Evolutionary conservation across 2,797 vertebrate species (phyloP).

Genomic region (Monodelphis domestica): DNA sequence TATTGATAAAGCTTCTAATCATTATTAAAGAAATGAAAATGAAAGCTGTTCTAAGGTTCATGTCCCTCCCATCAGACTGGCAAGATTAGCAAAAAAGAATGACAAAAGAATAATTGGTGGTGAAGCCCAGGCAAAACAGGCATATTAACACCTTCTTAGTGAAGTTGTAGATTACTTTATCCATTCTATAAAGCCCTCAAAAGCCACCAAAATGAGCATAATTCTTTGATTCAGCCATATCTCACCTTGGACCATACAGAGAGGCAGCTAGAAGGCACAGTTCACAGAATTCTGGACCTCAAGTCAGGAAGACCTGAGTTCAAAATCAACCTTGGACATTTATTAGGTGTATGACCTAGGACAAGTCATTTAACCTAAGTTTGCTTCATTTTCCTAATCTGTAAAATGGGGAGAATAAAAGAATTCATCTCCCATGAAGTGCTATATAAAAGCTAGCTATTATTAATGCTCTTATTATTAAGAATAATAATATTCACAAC

Average conservation of each 20-base stretch:
- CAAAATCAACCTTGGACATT: not conserved
- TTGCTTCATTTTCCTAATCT: not conserved
- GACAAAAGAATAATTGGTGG: too few species aligned
- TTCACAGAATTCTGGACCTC: not conserved
- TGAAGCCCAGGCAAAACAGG: too few species aligned
- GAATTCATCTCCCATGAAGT: not conserved
- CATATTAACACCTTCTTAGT: not conserved
- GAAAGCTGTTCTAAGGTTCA: too few species aligned
- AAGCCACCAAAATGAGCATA: not conserved
- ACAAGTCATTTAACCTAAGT: not conserved
- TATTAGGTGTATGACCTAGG: not conserved
- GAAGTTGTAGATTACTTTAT: not conserved
- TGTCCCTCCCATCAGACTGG: too few species aligned
- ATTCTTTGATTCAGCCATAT: not conserved
- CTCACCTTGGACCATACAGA: too few species aligned
- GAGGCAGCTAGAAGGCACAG: too few species aligned
- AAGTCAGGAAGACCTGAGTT: not conserved
- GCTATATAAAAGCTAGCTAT: not conserved
- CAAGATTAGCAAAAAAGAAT: too few species aligned
- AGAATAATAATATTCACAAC: not conserved
- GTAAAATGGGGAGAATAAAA: not conserved
- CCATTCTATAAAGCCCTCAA: too few species aligned
- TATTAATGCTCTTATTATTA: not conserved
- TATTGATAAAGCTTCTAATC: not conserved
- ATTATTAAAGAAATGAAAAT: too few species aligned